Percentiles rank a stretch among this genome's conserved stretches.
Evolutionary conservation across 2,797 vertebrate genomes (phyloP).

Genomic region (Hipposideros larvatus): DNA sequence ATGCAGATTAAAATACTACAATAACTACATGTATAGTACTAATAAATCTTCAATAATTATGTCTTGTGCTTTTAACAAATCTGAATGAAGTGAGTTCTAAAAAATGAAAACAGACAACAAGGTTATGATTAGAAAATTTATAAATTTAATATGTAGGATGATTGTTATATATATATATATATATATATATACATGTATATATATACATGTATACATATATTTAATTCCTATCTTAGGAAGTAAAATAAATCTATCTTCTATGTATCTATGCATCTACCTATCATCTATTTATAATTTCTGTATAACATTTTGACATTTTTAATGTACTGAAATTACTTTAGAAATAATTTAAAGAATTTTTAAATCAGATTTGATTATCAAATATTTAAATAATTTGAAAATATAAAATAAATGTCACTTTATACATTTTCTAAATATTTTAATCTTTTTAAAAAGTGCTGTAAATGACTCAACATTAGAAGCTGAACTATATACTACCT

Average conservation of each 20-base stretch:
- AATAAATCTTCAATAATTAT: constrained; percentile 29
- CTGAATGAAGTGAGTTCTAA: not conserved
- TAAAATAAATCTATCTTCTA: not conserved
- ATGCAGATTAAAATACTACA: constrained; percentile 48
- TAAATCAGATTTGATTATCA: not conserved
- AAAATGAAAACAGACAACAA: not conserved
- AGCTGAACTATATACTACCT: not conserved
- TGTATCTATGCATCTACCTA: not conserved
- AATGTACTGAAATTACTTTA: not conserved
- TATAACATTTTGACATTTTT: not conserved
- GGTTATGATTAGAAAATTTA: not conserved
- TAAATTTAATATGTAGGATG: not conserved
- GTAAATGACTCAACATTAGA: not conserved
- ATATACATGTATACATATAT: not conserved
- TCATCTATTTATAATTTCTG: not conserved
- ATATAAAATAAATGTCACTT: not conserved
- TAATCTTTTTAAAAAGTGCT: not conserved
- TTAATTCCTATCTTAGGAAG: not conserved
- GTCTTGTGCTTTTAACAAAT: not conserved
- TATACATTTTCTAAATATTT: not conserved
- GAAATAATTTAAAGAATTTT: not conserved
- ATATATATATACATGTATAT: too few species aligned
- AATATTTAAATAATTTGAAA: constrained; percentile 9
- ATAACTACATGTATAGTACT: not conserved
- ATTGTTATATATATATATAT: not conserved